Conservation (phyloP, 1,140 invertebrate genomes). For the Drosophila melanica region DNA sequence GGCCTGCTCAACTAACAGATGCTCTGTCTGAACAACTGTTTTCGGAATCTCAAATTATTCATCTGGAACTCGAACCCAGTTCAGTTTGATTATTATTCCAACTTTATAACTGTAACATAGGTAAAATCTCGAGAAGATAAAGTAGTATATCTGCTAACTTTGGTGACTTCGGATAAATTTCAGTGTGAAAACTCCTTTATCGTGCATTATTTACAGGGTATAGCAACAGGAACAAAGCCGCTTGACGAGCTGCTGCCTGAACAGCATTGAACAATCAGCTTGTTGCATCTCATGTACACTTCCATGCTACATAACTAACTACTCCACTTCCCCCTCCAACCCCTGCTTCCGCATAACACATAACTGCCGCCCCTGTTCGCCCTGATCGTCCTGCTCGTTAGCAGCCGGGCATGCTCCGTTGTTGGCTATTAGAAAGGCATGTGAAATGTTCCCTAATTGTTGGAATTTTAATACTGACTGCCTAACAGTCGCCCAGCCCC, state of each 20-base stretch:
- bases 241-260: slow-evolving; percentile 49
- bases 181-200: background rate
- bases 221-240: slow-evolving; percentile 33
- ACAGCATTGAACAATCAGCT: slow-evolving; percentile 45
- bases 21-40: background rate
- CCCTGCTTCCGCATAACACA: background rate
- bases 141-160: no score
- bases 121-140: no score
- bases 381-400: slow-evolving; percentile 38
- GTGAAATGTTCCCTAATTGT: slow-evolving; percentile 82
- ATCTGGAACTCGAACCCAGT: no score
- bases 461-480: slow-evolving; percentile 78
- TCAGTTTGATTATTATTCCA: no score
- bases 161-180: no score
- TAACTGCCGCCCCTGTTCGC: background rate
- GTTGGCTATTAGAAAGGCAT: slow-evolving; percentile 81
- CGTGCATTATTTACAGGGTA: slow-evolving; percentile 19
- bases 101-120: no score
- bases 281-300: slow-evolving; percentile 61
- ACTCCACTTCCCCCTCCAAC: background rate
- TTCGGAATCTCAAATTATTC: no score
- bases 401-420: slow-evolving; percentile 44
- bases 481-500: background rate
- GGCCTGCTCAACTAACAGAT: background rate
- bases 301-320: background rate